Evolutionary conservation across 1,140 invertebrate genomes (phyloP).

Genomic region (Heliconius nattereri): DNA sequence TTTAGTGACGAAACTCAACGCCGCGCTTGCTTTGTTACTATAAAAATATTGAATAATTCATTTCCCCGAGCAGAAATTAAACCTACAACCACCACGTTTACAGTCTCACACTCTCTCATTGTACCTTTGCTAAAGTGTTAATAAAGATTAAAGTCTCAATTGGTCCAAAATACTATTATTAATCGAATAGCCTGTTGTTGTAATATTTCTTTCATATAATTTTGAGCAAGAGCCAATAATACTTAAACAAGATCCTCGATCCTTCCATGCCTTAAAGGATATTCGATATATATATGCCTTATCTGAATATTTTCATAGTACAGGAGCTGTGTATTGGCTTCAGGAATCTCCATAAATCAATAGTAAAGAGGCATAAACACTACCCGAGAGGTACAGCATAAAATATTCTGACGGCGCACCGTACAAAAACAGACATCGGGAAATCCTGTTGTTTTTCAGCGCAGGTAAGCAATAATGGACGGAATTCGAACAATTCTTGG

Average conservation of each 20-base stretch:
- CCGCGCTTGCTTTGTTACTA: too few species aligned
- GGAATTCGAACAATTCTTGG: constrained; percentile 33
- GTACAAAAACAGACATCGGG: constrained; percentile 19
- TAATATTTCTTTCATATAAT: background rate
- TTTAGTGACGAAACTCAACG: too few species aligned
- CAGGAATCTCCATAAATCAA: constrained; percentile 29
- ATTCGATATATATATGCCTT: constrained; percentile 3
- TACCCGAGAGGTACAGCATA: constrained; percentile 23
- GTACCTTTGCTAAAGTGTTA: too few species aligned
- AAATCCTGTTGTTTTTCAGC: constrained; percentile 37
- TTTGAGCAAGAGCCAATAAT: background rate
- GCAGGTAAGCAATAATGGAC: constrained; percentile 35
- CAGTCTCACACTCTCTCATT: too few species aligned
- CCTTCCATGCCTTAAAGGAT: background rate
- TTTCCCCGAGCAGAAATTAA: too few species aligned
- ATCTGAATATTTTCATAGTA: constrained; percentile 14
- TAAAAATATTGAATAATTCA: too few species aligned
- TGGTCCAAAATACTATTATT: background rate
- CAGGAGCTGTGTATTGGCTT: constrained; percentile 8
- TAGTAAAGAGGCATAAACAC: constrained; percentile 29
- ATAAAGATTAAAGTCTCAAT: background rate
- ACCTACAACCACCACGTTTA: too few species aligned
- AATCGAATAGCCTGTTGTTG: background rate
- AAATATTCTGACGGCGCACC: constrained; percentile 29
- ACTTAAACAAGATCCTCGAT: background rate